phyloP scores from a whole-genome alignment of 2,888 invertebrate species.

The Perizoma flavofasciatum region DNA sequence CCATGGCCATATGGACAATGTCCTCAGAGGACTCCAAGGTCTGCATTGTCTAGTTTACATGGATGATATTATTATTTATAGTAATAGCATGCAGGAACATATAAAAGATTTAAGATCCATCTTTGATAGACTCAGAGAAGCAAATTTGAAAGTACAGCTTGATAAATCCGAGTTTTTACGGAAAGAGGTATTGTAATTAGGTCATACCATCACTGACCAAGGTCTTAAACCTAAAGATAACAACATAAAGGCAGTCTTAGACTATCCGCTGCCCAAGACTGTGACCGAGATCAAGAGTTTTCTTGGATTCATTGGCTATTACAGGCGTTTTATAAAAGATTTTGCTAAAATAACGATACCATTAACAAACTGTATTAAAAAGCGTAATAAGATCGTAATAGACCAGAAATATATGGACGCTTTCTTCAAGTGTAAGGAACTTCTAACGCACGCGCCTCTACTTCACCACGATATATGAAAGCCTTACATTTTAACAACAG shows the following conservation, averaged over 20 bases:
- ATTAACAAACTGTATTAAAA: conserved; percentile 9
- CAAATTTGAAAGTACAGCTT: no score
- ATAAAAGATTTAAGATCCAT: no score
- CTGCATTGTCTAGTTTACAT: conserved; percentile 2
- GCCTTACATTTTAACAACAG: conserved; percentile 17
- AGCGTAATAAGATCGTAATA: conserved; percentile 11
- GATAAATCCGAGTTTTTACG: neutral
- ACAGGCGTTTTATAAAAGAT: conserved; percentile 27
- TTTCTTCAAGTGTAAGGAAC: conserved; percentile 13
- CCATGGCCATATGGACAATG: conserved; percentile 7
- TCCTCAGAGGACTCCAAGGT: neutral
- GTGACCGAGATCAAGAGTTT: conserved; percentile 11
- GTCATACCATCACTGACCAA: no score
- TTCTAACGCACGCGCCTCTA: conserved; percentile 11
- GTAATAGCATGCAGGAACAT: no score
- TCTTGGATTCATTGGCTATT: conserved; percentile 12
- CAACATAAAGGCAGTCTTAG: no score
- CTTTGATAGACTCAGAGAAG: no score
- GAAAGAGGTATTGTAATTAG: neutral
- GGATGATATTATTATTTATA: conserved; percentile 6
- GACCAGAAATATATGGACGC: conserved; percentile 12
- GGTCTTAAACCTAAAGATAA: no score
- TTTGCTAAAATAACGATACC: conserved; percentile 14
- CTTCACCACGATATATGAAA: conserved; percentile 2
- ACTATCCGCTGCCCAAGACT: conserved; percentile 7